These are phyloP conservation scores for Acromyrmex charruanus DNA, from an alignment of 1,140 invertebrate genomes.

Conservation along the genomic window DNA sequence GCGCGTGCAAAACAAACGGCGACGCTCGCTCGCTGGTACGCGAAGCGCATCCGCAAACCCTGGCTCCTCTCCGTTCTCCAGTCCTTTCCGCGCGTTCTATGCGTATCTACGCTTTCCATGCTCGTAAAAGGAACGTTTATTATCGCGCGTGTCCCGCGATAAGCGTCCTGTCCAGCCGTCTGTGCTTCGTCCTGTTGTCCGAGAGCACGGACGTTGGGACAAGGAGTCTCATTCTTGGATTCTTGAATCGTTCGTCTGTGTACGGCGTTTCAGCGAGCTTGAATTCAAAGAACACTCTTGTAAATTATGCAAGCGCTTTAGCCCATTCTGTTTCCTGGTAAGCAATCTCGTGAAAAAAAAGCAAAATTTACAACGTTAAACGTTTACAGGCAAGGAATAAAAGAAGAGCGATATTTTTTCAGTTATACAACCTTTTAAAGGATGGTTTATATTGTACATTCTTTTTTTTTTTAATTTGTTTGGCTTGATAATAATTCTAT, in stretches of 20 bases:
- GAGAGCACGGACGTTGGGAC: constrained; percentile 25
- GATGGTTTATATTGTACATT: background rate
- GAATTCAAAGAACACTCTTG: constrained; percentile 24
- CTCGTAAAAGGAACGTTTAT: constrained; percentile 81
- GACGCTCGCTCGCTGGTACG: constrained; percentile 37
- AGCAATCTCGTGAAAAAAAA: constrained; percentile 1
- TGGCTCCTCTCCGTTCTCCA: background rate
- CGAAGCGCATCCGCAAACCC: constrained; percentile 54
- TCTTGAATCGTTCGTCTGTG: constrained; percentile 43
- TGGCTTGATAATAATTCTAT: background rate
- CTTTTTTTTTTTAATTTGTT: background rate
- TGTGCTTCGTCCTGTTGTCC: constrained; percentile 55
- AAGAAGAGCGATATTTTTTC: background rate
- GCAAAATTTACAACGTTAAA: background rate
- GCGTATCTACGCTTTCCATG: constrained; percentile 67
- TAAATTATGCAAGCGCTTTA: constrained; percentile 34
- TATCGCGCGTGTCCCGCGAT: constrained; percentile 78
- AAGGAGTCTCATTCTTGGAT: constrained; percentile 48
- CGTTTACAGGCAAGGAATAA: background rate
- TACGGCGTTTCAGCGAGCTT: background rate
- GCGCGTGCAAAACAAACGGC: constrained; percentile 78
- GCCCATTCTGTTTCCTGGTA: background rate
- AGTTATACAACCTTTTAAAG: background rate
- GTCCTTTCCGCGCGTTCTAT: background rate
- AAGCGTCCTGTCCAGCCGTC: constrained; percentile 68